Evolutionary conservation across 2,797 vertebrate genomes (phyloP).

Genomic region (Potorous gilbertii): DNA sequence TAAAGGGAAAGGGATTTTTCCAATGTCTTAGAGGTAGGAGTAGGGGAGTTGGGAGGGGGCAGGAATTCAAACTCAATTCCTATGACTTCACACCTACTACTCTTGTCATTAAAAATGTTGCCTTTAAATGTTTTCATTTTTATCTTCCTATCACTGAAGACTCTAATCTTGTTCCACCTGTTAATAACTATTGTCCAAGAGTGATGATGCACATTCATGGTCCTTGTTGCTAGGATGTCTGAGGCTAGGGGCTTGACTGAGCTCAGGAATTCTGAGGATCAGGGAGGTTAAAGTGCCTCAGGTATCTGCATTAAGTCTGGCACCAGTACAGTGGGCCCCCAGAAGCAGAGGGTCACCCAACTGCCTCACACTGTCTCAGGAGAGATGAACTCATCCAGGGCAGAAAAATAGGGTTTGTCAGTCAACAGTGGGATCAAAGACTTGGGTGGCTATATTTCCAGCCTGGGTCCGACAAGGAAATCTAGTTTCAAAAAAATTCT

Average conservation of each 20-base stretch:
- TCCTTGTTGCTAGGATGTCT: neutral
- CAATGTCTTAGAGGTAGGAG: neutral
- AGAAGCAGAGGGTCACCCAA: neutral
- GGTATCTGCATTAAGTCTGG: neutral
- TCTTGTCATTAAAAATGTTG: neutral
- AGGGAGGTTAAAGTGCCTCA: neutral
- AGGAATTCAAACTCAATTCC: neutral
- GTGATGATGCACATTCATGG: neutral
- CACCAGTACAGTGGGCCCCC: neutral
- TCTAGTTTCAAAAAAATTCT: neutral
- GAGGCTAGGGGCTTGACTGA: neutral
- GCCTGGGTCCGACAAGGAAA: neutral
- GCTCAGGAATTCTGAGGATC: neutral
- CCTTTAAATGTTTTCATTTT: neutral
- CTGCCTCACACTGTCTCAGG: neutral
- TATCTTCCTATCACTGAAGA: neutral
- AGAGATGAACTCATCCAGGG: neutral
- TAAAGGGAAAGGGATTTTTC: neutral
- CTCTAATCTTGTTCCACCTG: neutral
- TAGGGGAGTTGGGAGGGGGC: neutral
- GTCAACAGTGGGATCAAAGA: neutral
- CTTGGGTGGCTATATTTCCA: neutral
- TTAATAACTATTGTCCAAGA: neutral
- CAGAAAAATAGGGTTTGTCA: neutral
- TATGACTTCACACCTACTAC: neutral